Evolutionary conservation across 2,113 vertebrate genomes (phyloP), one percentile per base, ranked within the genome.

Genomic region (Megaceryle torquata): DNA sequence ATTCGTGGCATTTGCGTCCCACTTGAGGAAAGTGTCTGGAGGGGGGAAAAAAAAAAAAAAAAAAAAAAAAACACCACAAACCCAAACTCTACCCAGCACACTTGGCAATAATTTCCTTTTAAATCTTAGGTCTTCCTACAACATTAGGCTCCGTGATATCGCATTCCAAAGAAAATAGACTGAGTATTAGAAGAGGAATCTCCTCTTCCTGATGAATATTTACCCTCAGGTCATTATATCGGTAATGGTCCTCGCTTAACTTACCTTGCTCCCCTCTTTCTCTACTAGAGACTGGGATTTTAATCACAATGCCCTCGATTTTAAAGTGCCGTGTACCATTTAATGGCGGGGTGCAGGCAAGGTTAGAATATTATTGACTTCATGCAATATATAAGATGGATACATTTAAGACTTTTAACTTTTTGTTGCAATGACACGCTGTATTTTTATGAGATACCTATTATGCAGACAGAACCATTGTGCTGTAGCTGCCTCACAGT

Each of bases 161-260:
- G 88, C 90, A 93, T 95, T 96, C 96, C 96, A 94, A 96, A 96
- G 95, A 96, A 96, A 96, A 97, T 69, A 96, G 91, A 65, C 64
- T 7, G 93, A 70, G 61, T 95, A 90, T 97, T 97, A 96, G 96
- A 95, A 97, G 84, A 93, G 79, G 91, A 96, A 96, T 97, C 96
- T 96, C 91, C 86, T 92, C 95, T 97, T 98, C 97, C 97, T 98
- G 97, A 98, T 98, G 97, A 98, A 98, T 98, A 98, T 98, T 98
- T 98, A 98, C 96, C 97, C 97, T 87, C 91, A 96, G 92, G 95
- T 97, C 96, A 97, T 97, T 71, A 96, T 87, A 92, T 90, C 86
- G 31, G 90, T 96, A 92, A 96, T 78, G 95, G 94, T 96, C 95
- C 96, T 64, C 87, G 94, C 82, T 97, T 97, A 95, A 96, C 96